These are phyloP conservation scores for Turritopsis dohrnii DNA, from an alignment of 30 jellyfish, hydroid and myxozoan genomes.

Conservation along the genomic window DNA sequence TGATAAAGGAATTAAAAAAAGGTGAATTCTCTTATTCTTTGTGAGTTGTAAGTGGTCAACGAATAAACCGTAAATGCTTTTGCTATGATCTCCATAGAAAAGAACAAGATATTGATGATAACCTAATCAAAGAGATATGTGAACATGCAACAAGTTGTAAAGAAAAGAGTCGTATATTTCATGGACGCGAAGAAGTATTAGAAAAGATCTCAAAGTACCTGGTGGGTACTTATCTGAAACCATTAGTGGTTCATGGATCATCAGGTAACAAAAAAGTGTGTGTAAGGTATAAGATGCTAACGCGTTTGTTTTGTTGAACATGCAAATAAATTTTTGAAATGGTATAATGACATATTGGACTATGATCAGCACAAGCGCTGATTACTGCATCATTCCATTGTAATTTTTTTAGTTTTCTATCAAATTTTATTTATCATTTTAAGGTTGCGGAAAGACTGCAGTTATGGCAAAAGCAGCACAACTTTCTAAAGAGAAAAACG, in stretches of 20 bases:
- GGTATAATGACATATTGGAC: too few species aligned
- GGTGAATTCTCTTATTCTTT: too few species aligned
- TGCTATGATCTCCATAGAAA: slow-evolving; percentile 21
- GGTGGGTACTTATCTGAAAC: neutral
- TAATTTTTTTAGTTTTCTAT: too few species aligned
- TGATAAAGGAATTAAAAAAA: slow-evolving; percentile 65
- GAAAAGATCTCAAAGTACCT: slow-evolving; percentile 43
- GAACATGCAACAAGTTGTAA: slow-evolving; percentile 69
- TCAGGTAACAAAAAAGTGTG: slow-evolving; percentile 17
- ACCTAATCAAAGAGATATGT: slow-evolving; percentile 60
- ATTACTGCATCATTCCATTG: too few species aligned
- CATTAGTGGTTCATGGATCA: slow-evolving; percentile 62
- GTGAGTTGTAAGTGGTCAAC: too few species aligned
- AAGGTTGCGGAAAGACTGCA: slow-evolving; percentile 85
- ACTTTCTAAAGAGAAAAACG: slow-evolving; percentile 34
- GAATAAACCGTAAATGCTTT: too few species aligned
- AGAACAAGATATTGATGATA: slow-evolving; percentile 37
- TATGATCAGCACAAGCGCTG: too few species aligned
- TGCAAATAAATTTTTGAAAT: too few species aligned
- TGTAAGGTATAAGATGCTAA: too few species aligned
- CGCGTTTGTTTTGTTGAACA: too few species aligned
- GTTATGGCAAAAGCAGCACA: slow-evolving; percentile 77
- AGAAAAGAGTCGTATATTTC: slow-evolving; percentile 58
- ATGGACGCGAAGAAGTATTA: slow-evolving; percentile 64
- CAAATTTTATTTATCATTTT: neutral